Evolutionary conservation across 2,888 invertebrate species (phyloP), one percentile per base, ranked within the genome.

Genomic region (Hermaeophaga mercurialis): DNA sequence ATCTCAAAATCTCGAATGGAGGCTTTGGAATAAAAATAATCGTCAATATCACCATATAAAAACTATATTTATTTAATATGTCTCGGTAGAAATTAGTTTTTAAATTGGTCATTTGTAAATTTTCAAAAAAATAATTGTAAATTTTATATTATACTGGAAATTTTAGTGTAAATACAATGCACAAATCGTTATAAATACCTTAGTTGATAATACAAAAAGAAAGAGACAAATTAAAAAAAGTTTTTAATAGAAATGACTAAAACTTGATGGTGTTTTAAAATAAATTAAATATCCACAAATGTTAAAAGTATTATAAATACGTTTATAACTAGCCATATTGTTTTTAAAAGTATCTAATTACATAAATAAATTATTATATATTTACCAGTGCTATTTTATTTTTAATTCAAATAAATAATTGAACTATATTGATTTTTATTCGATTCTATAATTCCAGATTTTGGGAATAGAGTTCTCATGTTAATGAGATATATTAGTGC

Each of bases 1-100:
- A 64, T 57, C 56, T 60, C 60, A 64, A 66, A 68, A 67, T 70
- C 69, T 70, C 59, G 71, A 74, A 73, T 73, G 74, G 73, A 74
- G 73, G 71, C 67, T 66, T 70, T 70, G 69, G 71, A 71, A 67
- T 62, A 63, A 45, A 44, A 38, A 49, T 6, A 15, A 31, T 49
- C 15, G 9, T 55, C 33, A 8, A 31, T 43, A 44, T 31, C 33
- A 39, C 17, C 44, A 50, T n/a, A n/a, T n/a, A n/a, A n/a, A n/a
- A n/a, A n/a, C n/a, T n/a, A n/a, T n/a, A n/a, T n/a, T 18, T 39
- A 12, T 39, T 39, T 19, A 39, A 19, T 18, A 39, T 11, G 44
- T 26, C 17, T 22, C 39, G 36, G 44, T 50, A 33, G 38, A 52
- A 26, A 36, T 46, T 26, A n/a, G n/a, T n/a, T n/a, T n/a, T n/a